Evolutionary conservation across 2,113 vertebrate genomes (phyloP).

Genomic region (Mus pahari): DNA sequence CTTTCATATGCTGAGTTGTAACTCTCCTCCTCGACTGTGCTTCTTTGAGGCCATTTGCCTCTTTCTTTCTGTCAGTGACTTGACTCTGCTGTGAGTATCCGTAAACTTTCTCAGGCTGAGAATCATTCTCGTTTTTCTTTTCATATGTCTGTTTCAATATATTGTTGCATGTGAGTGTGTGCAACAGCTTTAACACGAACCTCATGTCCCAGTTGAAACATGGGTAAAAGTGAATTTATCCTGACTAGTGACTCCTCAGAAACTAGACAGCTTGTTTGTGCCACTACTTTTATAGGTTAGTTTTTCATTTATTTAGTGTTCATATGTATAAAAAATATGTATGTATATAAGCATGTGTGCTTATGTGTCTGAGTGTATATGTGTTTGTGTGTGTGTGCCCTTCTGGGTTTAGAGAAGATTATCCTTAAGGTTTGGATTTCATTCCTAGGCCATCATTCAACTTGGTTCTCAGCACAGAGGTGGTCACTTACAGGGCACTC

Average conservation of each 20-base stretch:
- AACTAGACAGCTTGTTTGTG: not conserved
- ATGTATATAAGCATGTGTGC: not conserved
- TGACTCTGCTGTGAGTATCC: no score
- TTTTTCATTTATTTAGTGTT: not conserved
- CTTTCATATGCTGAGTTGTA: not conserved
- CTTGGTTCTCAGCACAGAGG: not conserved
- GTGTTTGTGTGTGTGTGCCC: not conserved
- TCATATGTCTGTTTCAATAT: not conserved
- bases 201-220: not conserved
- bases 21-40: not conserved
- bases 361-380: not conserved
- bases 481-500: not conserved
- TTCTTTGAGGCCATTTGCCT: not conserved
- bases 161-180: not conserved
- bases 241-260: not conserved
- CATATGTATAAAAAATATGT: no score
- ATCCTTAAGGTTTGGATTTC: not conserved
- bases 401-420: not conserved
- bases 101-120: not conserved
- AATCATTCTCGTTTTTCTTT: not conserved
- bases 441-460: not conserved
- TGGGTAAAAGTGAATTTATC: no score
- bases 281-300: not conserved
- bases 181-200: not conserved
- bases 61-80: not conserved